phyloP scores from a whole-genome alignment of 2,113 vertebrate species.

The Patagioenas fasciata region DNA sequence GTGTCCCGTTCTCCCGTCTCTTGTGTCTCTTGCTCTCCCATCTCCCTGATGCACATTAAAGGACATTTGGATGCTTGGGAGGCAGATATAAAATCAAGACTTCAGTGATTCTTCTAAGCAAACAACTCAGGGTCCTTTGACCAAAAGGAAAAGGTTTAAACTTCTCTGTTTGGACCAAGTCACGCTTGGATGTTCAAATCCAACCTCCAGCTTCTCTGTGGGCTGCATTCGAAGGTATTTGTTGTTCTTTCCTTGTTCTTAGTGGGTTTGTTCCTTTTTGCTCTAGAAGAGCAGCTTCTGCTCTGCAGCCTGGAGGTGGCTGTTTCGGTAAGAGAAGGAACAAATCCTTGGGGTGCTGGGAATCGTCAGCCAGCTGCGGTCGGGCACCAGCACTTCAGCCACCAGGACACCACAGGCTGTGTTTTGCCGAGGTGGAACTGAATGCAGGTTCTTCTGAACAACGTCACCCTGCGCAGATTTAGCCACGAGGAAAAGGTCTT shows the following conservation, averaged over 20 bases:
- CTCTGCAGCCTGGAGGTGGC: not conserved
- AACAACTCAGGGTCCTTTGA: not conserved
- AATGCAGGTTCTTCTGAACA: not conserved
- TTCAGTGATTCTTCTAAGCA: not conserved
- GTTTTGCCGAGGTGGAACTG: not conserved
- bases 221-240: not conserved
- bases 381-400: not conserved
- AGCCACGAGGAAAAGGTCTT: not conserved
- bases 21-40: not conserved
- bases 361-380: not conserved
- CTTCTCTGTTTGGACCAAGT: not conserved
- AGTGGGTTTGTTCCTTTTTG: not conserved
- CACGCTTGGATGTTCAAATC: not conserved
- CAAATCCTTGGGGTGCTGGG: not conserved
- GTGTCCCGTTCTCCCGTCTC: not conserved
- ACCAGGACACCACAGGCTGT: not conserved
- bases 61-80: not conserved
- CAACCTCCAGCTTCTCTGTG: not conserved
- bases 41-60: not conserved
- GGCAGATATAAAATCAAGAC: not conserved
- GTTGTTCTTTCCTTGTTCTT: not conserved
- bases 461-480: not conserved
- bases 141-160: not conserved
- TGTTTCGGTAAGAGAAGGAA: not conserved
- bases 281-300: not conserved